Evolutionary conservation across 2,797 vertebrate genomes (phyloP), one percentile per base, ranked within the genome.

Genomic region (Cetoscarus ocellatus): DNA sequence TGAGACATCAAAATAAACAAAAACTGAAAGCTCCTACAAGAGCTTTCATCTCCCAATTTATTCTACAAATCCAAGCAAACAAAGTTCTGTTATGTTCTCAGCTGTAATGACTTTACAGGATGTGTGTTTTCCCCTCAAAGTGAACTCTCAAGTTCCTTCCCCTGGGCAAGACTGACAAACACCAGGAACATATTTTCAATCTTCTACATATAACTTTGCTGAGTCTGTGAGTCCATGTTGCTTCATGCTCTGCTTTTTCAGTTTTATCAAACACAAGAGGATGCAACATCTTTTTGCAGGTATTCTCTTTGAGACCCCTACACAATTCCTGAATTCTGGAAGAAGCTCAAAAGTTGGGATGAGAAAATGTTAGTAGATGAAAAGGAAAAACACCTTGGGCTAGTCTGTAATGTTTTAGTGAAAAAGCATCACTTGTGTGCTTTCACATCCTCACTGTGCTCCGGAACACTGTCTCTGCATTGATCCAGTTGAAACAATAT

Each of bases 391-490:
- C 61, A 79, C 73, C 57, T 12, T 44, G 67, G 75, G 67, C 73
- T 56, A 34, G 18, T 53, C 55, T 61, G 70, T 62, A 34, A 75
- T 68, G 67, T 74, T 81, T 66, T 49, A 74, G 61, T 9, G 57
- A 79, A 84, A 83, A 80, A 65, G 60, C 63, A 73, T 50, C 79
- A 66, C 47, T 60, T 66, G 18, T 63, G 50, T 50, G 69, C 44
- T 8, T 72, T 73, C 44, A 66, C 54, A 72, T 75, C 54, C 67
- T 48, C 67, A 57, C 48, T 14, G 6, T 39, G 49, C 49, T 71
- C 18, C 35, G 69, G 44, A 44, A 59, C 72, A 61, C 18, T 50
- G 45, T 27, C 49, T 47, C 68, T 9, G 57, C 77, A 79, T 73
- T 76, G 67, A 67, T 63, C 48, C 72, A 61, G 38, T 64, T 50